Conservation (phyloP, 2,797 vertebrate species). For the Cirrhinus mrigala region DNA sequence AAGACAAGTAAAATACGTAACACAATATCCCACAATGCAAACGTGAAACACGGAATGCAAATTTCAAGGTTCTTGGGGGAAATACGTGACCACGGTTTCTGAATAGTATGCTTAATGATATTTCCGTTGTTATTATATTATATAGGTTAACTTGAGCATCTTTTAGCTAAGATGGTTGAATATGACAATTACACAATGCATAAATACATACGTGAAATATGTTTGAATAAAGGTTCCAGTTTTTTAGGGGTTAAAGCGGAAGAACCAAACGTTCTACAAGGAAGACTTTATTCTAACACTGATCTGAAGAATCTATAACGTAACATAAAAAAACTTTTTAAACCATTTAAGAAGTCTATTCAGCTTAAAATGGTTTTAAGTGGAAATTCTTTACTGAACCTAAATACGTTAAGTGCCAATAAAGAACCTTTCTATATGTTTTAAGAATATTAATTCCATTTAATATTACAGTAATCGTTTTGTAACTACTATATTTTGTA, state of each 20-base stretch:
- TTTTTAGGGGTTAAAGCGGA: neutral
- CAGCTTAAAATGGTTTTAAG: neutral
- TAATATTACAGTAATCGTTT: neutral
- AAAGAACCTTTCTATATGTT: too few species aligned
- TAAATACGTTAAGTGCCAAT: neutral
- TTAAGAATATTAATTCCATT: neutral
- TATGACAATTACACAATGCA: neutral
- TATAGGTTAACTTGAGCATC: neutral
- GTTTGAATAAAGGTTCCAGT: neutral
- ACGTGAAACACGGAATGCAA: slow-evolving; percentile 36
- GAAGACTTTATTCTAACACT: neutral
- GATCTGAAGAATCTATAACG: neutral
- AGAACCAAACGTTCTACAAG: neutral
- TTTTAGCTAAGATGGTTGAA: neutral
- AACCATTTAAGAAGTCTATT: neutral
- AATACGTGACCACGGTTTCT: neutral
- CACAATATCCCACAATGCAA: slow-evolving; percentile 31
- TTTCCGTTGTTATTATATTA: neutral
- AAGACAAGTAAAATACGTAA: slow-evolving; percentile 24
- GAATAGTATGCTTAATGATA: neutral
- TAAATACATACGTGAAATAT: neutral
- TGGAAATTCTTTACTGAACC: neutral
- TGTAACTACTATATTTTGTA: neutral
- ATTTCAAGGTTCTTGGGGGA: slow-evolving; percentile 7
- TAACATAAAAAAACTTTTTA: neutral